Conservation (phyloP, 2,113 vertebrate genomes). For the Cololabis saira region DNA sequence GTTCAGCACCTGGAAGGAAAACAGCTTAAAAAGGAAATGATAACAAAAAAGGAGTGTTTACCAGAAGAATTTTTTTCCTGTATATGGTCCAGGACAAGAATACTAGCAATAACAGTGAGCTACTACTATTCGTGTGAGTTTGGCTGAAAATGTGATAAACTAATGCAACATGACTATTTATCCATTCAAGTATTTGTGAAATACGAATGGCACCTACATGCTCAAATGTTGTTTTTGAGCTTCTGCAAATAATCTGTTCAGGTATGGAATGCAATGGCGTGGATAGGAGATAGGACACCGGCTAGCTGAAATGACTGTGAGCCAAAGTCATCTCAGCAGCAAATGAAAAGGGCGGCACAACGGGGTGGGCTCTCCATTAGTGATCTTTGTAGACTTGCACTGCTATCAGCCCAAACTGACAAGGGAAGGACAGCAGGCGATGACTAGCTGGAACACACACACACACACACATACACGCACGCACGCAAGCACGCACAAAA, state of each 20-base stretch:
- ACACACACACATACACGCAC: slow-evolving; percentile 23
- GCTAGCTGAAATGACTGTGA: slow-evolving; percentile 56
- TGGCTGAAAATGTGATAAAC: no score
- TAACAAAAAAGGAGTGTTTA: neutral
- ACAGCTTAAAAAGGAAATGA: slow-evolving; percentile 13
- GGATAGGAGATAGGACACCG: slow-evolving; percentile 60
- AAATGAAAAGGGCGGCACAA: slow-evolving; percentile 66
- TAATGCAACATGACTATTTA: no score
- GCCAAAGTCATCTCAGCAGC: slow-evolving; percentile 71
- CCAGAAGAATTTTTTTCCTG: slow-evolving; percentile 1
- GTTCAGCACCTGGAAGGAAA: slow-evolving; percentile 22
- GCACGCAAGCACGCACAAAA: neutral
- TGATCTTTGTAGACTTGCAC: slow-evolving; percentile 55
- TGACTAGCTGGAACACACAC: slow-evolving; percentile 47
- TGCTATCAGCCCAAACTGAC: slow-evolving; percentile 66
- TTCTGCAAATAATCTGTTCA: slow-evolving; percentile 58
- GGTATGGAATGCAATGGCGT: slow-evolving; percentile 65
- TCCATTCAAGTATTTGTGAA: no score
- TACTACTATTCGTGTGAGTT: no score
- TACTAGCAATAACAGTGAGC: no score
- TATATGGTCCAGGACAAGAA: no score
- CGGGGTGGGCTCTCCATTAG: slow-evolving; percentile 60
- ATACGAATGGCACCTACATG: no score
- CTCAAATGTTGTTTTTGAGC: slow-evolving; percentile 26
- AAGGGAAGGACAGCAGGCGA: slow-evolving; percentile 59